Base-by-base conservation (phyloP, 30 jellyfish, hydroid and myxozoan species). In the Aurelia sp. region DNA sequence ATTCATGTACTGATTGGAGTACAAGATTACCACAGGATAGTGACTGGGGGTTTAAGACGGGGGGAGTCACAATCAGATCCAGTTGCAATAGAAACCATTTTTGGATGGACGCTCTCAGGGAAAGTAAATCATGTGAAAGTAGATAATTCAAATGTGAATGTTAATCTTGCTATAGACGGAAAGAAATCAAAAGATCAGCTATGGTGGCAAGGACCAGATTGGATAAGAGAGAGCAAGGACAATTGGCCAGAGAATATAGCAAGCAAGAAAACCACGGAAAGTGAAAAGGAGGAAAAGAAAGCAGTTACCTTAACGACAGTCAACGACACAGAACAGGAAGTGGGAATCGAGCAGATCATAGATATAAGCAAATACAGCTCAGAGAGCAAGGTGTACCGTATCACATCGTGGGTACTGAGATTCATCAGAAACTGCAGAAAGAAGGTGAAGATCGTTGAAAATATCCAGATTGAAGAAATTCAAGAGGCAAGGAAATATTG, bases 181-280 rank as follows among this genome's bases (percentile, higher is more conserved):
- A 19, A 59, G 81, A 8, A 21, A 21, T 9, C 33, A 27, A 27
- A 27, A 27, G 33, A 20, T 41, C 40, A 57, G 65, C 51, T 78
- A 13, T 78, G 89, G 89, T 78, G 89, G 89, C 40, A 62, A 33
- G 89, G 89, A 57, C 83, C 89, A 17, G 52, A 50, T 19, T 66
- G 77, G 50, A 38, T 38, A 38, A 38, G 50, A 38, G 50, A 38
- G 50, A 18, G 30, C 30, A n/a, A 59, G 30, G 69, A 59, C 27
- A 18, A 24, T 12, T 65, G 76, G 76, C 41, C 76, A 65, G 41
- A 65, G 76, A 65, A 24, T 24, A 65, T 65, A 65, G 41, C 41
- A 15, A 44, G 50, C 17, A 65, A 24, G 18, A 24, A 65, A 17
- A 65, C 76, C 8, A 44, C 27, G 27, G 41, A 65, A 24, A 65